Evolutionary conservation across 2,888 invertebrate species (phyloP).

Genomic region (Notodonta dromedarius): DNA sequence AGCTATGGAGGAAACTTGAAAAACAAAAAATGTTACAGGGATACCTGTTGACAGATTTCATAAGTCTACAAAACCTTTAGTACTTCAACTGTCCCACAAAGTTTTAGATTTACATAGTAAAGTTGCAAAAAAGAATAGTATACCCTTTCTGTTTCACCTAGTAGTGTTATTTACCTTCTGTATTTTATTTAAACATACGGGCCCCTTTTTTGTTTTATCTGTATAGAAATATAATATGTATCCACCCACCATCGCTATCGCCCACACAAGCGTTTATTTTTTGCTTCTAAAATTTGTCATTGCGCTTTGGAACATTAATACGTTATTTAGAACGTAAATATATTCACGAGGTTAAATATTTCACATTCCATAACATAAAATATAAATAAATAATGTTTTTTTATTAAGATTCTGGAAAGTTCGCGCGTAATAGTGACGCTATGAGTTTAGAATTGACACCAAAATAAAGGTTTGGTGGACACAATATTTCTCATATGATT

Average conservation of each 20-base stretch:
- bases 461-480: no score
- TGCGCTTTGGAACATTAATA: constrained; percentile 18
- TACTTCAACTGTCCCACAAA: no score
- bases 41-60: no score
- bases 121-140: no score
- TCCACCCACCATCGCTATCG: neutral
- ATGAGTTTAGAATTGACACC: no score
- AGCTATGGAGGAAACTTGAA: no score
- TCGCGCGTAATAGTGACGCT: neutral
- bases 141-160: no score
- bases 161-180: no score
- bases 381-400: neutral
- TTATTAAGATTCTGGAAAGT: neutral
- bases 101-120: no score
- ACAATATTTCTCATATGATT: no score
- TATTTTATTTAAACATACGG: neutral
- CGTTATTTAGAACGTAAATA: constrained; percentile 33
- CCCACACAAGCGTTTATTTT: constrained; percentile 2
- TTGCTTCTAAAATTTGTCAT: constrained; percentile 1
- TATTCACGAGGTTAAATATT: constrained; percentile 22
- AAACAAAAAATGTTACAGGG: no score
- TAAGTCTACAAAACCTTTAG: no score
- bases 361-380: constrained; percentile 8
- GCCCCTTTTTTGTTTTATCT: neutral
- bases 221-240: neutral